A percentile compares a stretch with the other conserved stretches of the same genome.
These are phyloP conservation scores for Ypsolopha scabrella DNA, from an alignment of 2,888 invertebrate genomes.

Conservation along the genomic window DNA sequence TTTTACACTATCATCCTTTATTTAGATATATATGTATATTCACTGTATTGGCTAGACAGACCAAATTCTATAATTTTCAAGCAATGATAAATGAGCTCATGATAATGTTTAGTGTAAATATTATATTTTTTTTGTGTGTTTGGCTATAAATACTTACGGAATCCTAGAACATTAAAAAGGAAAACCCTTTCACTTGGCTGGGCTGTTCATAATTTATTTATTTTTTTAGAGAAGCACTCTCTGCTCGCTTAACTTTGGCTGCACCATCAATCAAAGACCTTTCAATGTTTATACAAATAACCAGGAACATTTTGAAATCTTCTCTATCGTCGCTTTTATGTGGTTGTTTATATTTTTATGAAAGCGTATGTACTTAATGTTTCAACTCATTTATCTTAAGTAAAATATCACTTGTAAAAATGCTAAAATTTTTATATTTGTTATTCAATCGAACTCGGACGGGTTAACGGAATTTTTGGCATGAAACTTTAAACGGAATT, in stretches of 20 bases:
- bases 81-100: too few species aligned
- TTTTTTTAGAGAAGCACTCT: background rate
- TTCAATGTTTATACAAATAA: slow-evolving; percentile 42
- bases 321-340: background rate
- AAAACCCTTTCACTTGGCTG: background rate
- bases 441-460: too few species aligned
- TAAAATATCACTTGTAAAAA: background rate
- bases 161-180: background rate
- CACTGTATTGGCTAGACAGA: too few species aligned
- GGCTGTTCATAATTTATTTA: background rate
- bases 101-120: too few species aligned
- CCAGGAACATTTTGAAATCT: background rate
- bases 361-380: background rate
- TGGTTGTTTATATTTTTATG: background rate
- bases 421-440: background rate
- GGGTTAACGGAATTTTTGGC: too few species aligned
- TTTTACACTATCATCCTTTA: too few species aligned
- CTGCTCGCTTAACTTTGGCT: background rate
- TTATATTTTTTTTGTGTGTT: background rate
- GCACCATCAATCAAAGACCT: slow-evolving; percentile 37
- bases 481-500: too few species aligned
- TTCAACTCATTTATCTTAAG: background rate
- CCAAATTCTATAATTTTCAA: too few species aligned
- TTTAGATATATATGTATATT: too few species aligned
- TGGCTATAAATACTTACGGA: background rate